These are phyloP conservation scores for Noturus placidus DNA, from an alignment of 2,113 vertebrate genomes.

Conservation along the genomic window DNA sequence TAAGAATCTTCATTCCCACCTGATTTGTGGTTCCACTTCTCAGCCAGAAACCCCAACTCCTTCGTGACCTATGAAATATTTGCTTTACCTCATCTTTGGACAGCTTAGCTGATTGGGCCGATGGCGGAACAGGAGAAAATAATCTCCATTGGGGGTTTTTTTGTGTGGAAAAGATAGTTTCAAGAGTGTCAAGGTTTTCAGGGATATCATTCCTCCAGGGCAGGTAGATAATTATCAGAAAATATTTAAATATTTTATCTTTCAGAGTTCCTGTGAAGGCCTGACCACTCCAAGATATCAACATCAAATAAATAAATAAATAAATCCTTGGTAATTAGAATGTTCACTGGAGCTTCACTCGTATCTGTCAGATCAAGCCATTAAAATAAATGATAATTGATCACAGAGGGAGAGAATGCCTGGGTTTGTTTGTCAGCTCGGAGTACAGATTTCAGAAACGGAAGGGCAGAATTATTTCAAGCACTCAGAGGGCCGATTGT, in stretches of 20 bases:
- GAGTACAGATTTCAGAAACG: slow-evolving; percentile 63
- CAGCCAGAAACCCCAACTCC: background rate
- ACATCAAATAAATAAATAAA: background rate
- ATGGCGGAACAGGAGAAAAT: slow-evolving; percentile 6
- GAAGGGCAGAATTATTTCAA: slow-evolving; percentile 65
- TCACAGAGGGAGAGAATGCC: slow-evolving; percentile 66
- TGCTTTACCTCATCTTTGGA: background rate
- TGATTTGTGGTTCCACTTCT: background rate
- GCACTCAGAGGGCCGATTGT: slow-evolving; percentile 70
- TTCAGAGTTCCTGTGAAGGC: background rate
- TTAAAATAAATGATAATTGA: slow-evolving; percentile 67
- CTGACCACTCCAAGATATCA: background rate
- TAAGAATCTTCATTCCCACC: background rate
- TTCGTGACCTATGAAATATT: slow-evolving; percentile 33
- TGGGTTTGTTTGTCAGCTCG: slow-evolving; percentile 71
- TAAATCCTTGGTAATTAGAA: slow-evolving; percentile 48
- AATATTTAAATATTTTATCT: background rate
- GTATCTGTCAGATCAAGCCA: slow-evolving; percentile 59
- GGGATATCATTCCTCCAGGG: background rate
- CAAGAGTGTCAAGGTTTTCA: slow-evolving; percentile 15
- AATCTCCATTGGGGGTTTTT: background rate
- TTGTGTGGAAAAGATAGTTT: background rate
- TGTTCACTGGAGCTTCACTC: slow-evolving; percentile 59
- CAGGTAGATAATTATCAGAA: slow-evolving; percentile 6
- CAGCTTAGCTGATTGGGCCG: slow-evolving; percentile 4